Conservation (phyloP, 35 echinoderm and acorn worm species). For the Apostichopus californicus region DNA sequence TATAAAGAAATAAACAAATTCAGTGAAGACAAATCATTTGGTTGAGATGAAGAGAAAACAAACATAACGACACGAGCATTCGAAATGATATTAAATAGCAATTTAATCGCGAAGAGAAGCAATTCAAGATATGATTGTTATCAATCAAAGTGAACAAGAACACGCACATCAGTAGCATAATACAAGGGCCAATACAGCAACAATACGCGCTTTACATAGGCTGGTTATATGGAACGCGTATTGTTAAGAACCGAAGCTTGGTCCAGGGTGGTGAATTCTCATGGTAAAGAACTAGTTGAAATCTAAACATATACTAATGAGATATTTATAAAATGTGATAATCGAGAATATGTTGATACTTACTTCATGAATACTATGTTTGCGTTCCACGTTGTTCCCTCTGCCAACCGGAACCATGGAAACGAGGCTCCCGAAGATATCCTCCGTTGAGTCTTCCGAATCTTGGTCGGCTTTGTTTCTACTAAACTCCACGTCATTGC, state of each 20-base stretch:
- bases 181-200: too few relatives aligned
- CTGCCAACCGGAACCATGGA: conserved; percentile 34
- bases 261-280: too few relatives aligned
- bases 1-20: not conserved
- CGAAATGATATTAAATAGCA: not conserved
- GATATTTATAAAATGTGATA: too few relatives aligned
- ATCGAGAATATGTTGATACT: not conserved
- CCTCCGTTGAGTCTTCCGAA: conserved; percentile 26
- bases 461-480: not conserved
- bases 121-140: too few relatives aligned
- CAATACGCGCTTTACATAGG: too few relatives aligned
- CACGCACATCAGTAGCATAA: too few relatives aligned
- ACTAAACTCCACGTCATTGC: not conserved
- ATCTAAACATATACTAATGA: too few relatives aligned
- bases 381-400: not conserved
- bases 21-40: not conserved
- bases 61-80: too few relatives aligned
- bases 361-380: conserved; percentile 35
- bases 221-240: too few relatives aligned
- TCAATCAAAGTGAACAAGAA: too few relatives aligned
- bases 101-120: not conserved
- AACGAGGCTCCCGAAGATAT: conserved; percentile 36
- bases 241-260: too few relatives aligned
- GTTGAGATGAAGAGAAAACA: not conserved
- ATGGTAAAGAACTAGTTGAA: too few relatives aligned